Base-by-base conservation (phyloP, 2,113 vertebrate species). In the Scopus umbretta region DNA sequence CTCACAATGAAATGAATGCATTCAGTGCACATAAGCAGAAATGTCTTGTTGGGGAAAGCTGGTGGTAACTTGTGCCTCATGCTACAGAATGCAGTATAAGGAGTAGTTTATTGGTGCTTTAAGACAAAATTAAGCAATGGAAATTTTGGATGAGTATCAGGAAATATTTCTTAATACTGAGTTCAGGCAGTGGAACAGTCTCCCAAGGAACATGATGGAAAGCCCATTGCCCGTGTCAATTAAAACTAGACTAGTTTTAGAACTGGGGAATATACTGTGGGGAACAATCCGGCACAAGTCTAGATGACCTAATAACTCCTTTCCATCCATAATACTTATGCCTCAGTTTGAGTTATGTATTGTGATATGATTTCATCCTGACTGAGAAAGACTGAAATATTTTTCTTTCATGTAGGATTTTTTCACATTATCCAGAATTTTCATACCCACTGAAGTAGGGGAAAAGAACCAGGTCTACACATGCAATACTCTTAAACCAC, bases 241-340 rank as follows among this genome's bases (percentile, higher is more conserved):
- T 97, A 97, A 95, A 96, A 95, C 74, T 70, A 88, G 74, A 90
- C 71, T 91, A 87, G 92, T 90, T 96, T 97, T 83, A 91, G 87
- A 72, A 73, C 63, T 59, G 45, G 38, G 63, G 45, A 95, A 86
- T 94, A 62, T 70, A 90, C 89, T 94, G 84, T 83, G 62, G 89
- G 94, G 91, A 97, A 94, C 86, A 94, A 91, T 90, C 87, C 71
- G 74, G 59, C 63, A 36, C 62, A 52, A 92, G 59, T 67, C 74
- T 86, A 80, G 88, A 96, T 95, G 92, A 96, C 94, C 90, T 95
- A 92, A 89, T 95, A 95, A 95, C 59, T 95, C 91, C 95, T 89
- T 91, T 91, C 81, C 78, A 86, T 95, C 91, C 94, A 80, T 80
- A 93, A 78, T 76, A 62, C 78, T 96, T 90, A 82, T 36, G 58